phyloP scores from a whole-genome alignment of 2,797 vertebrate genomes.

The Serranus cabrilla region DNA sequence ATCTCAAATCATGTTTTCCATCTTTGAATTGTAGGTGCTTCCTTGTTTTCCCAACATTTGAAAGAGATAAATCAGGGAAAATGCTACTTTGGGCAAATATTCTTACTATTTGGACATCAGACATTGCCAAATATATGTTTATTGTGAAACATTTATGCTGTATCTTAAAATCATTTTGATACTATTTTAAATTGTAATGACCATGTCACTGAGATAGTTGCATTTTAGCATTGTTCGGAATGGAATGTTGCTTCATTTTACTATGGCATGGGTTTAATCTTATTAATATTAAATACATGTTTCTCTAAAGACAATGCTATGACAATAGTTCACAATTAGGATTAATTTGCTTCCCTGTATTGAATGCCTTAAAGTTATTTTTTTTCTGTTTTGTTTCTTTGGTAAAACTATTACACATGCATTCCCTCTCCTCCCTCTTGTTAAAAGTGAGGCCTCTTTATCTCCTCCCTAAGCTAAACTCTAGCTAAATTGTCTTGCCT shows the following conservation, averaged over 20 bases:
- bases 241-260: neutral
- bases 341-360: neutral
- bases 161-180: no score
- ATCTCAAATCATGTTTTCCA: no score
- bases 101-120: no score
- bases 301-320: neutral
- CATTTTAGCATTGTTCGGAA: no score
- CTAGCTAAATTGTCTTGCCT: conserved; percentile 36
- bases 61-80: no score
- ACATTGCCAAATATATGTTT: no score
- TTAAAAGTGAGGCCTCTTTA: conserved; percentile 35
- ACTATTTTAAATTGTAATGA: no score
- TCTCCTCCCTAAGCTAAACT: conserved; percentile 42
- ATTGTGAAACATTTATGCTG: no score
- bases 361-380: neutral
- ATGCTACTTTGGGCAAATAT: no score
- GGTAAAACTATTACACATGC: neutral
- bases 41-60: no score
- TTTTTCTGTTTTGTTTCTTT: neutral
- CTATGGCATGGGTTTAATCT: neutral
- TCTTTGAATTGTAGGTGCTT: no score
- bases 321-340: neutral
- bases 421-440: conserved; percentile 20
- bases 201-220: no score
- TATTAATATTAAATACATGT: neutral